Evolutionary conservation across 2,113 vertebrate species (phyloP).

Genomic region (Odocoileus virginianus): DNA sequence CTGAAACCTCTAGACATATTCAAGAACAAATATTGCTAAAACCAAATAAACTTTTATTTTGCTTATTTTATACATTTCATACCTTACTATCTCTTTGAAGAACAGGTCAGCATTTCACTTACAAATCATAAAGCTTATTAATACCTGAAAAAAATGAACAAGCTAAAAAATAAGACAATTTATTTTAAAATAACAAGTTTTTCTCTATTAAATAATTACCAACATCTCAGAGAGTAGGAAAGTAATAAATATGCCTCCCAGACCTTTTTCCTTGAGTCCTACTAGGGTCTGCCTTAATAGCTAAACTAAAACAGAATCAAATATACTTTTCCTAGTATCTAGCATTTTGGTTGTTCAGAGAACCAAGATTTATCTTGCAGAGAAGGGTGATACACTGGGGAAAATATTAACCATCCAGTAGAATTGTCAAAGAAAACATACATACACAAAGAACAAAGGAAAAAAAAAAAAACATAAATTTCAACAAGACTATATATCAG

Average conservation of each 20-base stretch:
- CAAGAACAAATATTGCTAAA: neutral
- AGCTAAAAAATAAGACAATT: neutral
- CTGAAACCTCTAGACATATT: neutral
- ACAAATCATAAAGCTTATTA: neutral
- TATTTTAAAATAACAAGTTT: neutral
- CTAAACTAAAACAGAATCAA: neutral
- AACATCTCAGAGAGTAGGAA: neutral
- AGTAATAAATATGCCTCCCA: neutral
- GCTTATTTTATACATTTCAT: neutral
- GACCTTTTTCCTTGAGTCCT: neutral
- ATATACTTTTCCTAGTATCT: neutral
- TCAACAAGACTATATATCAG: neutral
- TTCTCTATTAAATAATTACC: neutral
- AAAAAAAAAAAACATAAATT: neutral
- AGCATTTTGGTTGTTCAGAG: neutral
- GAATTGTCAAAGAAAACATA: neutral
- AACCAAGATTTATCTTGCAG: neutral
- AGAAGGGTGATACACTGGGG: fast-evolving
- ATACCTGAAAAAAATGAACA: neutral
- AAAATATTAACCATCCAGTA: neutral
- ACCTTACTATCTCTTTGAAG: neutral
- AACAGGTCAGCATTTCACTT: neutral
- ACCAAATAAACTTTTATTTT: neutral
- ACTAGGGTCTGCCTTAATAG: neutral
- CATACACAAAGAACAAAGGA: neutral